These are phyloP conservation scores for Bolinopsis microptera DNA, from an alignment of 37 sponge, comb jelly and placozoan species.

Conservation along the genomic window DNA sequence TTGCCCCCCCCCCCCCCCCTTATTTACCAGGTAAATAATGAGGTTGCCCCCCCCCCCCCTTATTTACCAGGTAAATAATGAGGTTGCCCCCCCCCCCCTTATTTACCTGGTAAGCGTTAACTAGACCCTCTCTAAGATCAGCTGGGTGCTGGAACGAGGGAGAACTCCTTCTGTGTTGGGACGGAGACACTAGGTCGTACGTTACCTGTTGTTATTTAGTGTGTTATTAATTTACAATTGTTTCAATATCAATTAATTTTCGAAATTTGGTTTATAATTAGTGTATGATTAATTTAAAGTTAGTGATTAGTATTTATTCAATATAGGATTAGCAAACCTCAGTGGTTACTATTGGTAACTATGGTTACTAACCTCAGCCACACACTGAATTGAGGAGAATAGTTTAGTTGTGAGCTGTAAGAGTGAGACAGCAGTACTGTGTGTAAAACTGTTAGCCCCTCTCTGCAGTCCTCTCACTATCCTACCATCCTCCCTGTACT, in stretches of 20 bases:
- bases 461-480: constrained; percentile 87
- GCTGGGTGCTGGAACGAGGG: constrained; percentile 70
- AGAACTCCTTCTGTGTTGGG: constrained; percentile 3
- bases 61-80: too few relatives aligned
- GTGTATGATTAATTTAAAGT: not conserved
- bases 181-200: constrained; percentile 76
- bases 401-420: constrained; percentile 82
- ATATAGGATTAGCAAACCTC: not conserved
- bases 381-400: constrained; percentile 80
- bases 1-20: too few relatives aligned
- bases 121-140: constrained; percentile 85
- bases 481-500: constrained; percentile 95
- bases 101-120: constrained; percentile 87
- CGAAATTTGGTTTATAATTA: not conserved
- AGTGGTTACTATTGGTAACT: not conserved
- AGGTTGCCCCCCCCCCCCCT: too few relatives aligned
- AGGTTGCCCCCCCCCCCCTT: too few relatives aligned
- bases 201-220: constrained; percentile 77
- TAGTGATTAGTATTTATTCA: not conserved
- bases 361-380: not conserved
- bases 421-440: constrained; percentile 85
- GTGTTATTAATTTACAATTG: constrained; percentile 4
- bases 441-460: constrained; percentile 86
- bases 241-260: not conserved
- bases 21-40: too few relatives aligned